Evolutionary conservation across 2,797 vertebrate genomes (phyloP).

Genomic region (Urosaurus nigricauda): DNA sequence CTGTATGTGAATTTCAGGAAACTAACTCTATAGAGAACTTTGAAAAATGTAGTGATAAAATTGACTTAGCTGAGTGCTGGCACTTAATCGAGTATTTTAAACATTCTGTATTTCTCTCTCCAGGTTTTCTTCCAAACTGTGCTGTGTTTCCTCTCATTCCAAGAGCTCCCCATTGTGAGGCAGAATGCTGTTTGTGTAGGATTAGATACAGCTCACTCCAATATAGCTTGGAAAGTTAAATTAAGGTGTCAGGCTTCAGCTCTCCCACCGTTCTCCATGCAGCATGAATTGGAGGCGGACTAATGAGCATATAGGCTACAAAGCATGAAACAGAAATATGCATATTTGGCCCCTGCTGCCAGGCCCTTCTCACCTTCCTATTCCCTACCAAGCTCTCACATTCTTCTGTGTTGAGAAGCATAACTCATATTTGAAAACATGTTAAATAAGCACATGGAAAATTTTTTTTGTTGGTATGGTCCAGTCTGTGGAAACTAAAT

Average conservation of each 20-base stretch:
- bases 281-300: background rate
- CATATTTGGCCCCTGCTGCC: constrained; percentile 18
- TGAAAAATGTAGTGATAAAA: constrained; percentile 34
- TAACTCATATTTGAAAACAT: background rate
- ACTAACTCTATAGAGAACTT: constrained; percentile 47
- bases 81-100: constrained; percentile 41
- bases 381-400: constrained; percentile 1
- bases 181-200: constrained; percentile 27
- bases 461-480: background rate
- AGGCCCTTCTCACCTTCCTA: constrained; percentile 8
- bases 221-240: constrained; percentile 42
- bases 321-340: constrained; percentile 8
- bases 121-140: background rate
- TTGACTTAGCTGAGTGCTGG: constrained; percentile 16
- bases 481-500: background rate
- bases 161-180: constrained; percentile 14
- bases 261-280: constrained; percentile 21
- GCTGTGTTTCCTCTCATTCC: background rate
- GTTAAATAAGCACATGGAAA: background rate
- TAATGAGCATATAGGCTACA: constrained; percentile 29
- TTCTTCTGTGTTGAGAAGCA: background rate
- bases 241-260: constrained; percentile 27
- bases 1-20: constrained; percentile 15
- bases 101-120: constrained; percentile 35
- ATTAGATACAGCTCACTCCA: constrained; percentile 48